A percentile compares a stretch with the other conserved stretches of the same genome.
Evolutionary conservation across 2,888 invertebrate species (phyloP).

Genomic region (Leptinotarsa juncta): DNA sequence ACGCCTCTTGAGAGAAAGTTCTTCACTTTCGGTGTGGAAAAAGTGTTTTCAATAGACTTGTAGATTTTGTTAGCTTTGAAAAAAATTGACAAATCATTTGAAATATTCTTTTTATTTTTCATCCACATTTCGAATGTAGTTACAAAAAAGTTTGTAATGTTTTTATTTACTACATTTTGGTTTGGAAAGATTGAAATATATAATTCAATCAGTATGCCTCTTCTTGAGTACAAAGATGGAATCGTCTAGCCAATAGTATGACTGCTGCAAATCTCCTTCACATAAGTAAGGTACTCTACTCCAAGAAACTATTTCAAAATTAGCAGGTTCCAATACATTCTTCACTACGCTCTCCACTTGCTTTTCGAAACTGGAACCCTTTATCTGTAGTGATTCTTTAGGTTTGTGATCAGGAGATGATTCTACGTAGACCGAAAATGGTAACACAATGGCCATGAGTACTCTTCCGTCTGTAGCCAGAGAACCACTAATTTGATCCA

Average conservation of each 20-base stretch:
- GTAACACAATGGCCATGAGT: slow-evolving; percentile 91
- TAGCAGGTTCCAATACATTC: slow-evolving; percentile 73
- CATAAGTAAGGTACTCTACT: slow-evolving; percentile 94
- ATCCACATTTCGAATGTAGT: too few species aligned
- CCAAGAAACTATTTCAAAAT: slow-evolving; percentile 86
- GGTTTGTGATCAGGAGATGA: slow-evolving; percentile 78
- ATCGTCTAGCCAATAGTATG: slow-evolving; percentile 93
- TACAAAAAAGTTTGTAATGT: too few species aligned
- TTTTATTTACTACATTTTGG: not conserved
- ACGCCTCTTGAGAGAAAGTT: too few species aligned
- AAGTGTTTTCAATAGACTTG: too few species aligned
- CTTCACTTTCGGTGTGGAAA: too few species aligned
- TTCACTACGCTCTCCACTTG: slow-evolving; percentile 81
- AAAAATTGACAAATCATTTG: too few species aligned
- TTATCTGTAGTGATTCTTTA: slow-evolving; percentile 75
- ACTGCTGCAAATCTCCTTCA: slow-evolving; percentile 93
- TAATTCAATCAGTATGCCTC: slow-evolving; percentile 3
- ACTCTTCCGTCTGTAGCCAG: slow-evolving; percentile 81
- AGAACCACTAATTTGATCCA: slow-evolving; percentile 79
- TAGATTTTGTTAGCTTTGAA: too few species aligned
- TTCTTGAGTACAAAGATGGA: slow-evolving; percentile 83
- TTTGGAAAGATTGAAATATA: not conserved
- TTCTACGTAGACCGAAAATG: slow-evolving; percentile 95
- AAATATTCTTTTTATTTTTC: too few species aligned
- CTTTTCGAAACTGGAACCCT: slow-evolving; percentile 78